Conservation (phyloP, 1,140 invertebrate species). For the Hycleus cichorii region DNA sequence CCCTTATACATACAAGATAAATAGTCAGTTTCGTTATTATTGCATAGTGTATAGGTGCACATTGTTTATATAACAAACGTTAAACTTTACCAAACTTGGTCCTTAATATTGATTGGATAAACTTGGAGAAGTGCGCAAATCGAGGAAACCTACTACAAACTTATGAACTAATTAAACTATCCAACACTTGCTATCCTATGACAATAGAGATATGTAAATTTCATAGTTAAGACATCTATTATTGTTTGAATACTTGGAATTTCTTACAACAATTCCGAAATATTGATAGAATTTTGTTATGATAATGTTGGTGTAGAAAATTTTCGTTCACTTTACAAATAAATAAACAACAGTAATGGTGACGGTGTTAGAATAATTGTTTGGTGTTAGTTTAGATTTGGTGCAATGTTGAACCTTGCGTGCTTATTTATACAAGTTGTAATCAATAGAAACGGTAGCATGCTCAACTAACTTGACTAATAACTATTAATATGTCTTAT, state of each 20-base stretch:
- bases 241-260: too few relatives aligned
- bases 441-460: slow-evolving; percentile 35
- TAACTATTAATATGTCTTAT: slow-evolving; percentile 36
- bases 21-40: slow-evolving; percentile 31
- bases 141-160: slow-evolving; percentile 35
- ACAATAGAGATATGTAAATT: slow-evolving; percentile 41
- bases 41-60: slow-evolving; percentile 31
- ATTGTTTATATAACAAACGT: slow-evolving; percentile 41
- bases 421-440: slow-evolving; percentile 28
- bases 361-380: slow-evolving; percentile 14
- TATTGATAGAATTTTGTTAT: too few relatives aligned
- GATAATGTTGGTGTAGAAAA: too few relatives aligned
- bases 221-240: too few relatives aligned
- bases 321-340: too few relatives aligned
- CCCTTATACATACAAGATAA: slow-evolving; percentile 31
- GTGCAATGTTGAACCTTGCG: slow-evolving; percentile 29
- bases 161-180: slow-evolving; percentile 41
- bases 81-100: slow-evolving; percentile 34
- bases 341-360: too few relatives aligned
- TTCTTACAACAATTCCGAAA: too few relatives aligned
- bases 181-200: slow-evolving; percentile 35
- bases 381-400: slow-evolving; percentile 27
- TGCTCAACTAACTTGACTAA: slow-evolving; percentile 33
- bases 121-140: slow-evolving; percentile 31
- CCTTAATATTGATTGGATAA: slow-evolving; percentile 37